These are phyloP conservation scores for Linurgus olivaceus DNA, from an alignment of 2,797 vertebrate genomes.

Conservation along the genomic window DNA sequence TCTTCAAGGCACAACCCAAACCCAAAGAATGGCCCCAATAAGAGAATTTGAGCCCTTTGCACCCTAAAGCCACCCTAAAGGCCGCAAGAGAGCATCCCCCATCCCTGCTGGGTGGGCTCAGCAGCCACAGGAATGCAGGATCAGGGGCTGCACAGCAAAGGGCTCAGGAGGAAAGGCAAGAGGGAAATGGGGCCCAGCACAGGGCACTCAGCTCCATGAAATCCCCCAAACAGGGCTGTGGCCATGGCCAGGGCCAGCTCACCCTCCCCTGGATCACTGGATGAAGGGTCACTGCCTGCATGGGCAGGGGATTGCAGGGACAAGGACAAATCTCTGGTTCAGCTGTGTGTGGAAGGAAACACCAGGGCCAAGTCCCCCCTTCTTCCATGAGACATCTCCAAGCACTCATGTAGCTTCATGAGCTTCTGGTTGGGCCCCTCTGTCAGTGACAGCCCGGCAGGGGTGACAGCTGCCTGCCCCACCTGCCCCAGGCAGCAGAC, in stretches of 20 bases:
- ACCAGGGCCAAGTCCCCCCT: background rate
- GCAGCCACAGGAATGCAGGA: background rate
- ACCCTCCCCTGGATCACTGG: background rate
- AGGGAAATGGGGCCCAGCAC: background rate
- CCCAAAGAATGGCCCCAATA: background rate
- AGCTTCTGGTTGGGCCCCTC: background rate
- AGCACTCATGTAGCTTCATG: accelerated
- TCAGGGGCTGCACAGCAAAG: background rate
- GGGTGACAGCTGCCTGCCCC: background rate
- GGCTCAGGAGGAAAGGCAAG: background rate
- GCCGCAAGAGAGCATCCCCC: accelerated
- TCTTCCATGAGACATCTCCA: background rate
- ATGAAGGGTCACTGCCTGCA: background rate
- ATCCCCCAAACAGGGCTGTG: accelerated
- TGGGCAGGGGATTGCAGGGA: background rate
- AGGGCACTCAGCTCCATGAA: background rate
- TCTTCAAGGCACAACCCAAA: background rate
- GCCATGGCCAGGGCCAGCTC: background rate
- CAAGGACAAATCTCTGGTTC: background rate
- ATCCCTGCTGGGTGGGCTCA: background rate
- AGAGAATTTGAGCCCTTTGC: background rate
- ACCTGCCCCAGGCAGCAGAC: background rate
- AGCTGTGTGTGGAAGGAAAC: background rate
- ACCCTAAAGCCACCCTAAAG: background rate
- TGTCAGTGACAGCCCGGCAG: background rate